phyloP scores from a whole-genome alignment of 2,113 vertebrate genomes.

The Falcunculus frontatus region DNA sequence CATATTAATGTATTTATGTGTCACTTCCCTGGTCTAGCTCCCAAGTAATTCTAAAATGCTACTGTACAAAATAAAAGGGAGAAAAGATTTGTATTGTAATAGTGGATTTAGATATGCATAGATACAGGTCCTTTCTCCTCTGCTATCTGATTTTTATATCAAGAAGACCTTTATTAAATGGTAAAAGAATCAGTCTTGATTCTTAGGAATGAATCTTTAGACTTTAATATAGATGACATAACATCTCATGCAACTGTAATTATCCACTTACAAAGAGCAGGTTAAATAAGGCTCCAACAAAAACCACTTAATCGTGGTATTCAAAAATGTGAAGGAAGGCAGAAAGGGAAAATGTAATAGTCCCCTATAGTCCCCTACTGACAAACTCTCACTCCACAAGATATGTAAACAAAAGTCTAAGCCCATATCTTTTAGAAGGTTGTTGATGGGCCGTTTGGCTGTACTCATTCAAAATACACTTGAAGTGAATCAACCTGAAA shows the following conservation, averaged over 20 bases:
- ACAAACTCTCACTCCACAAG: not conserved
- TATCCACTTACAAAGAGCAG: not conserved
- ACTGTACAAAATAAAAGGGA: not conserved
- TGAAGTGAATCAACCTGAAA: not conserved
- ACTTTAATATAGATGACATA: not conserved
- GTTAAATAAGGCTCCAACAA: not conserved
- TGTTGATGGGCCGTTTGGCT: not conserved
- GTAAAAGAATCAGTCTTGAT: not conserved
- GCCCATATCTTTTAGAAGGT: not conserved
- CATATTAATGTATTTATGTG: not conserved
- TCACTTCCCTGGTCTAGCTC: not conserved
- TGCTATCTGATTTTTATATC: not conserved
- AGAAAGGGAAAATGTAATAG: not conserved
- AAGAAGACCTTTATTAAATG: not conserved
- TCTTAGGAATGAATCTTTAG: not conserved
- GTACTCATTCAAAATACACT: not conserved
- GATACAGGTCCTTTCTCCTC: not conserved
- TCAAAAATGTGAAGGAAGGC: not conserved
- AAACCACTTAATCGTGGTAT: not conserved
- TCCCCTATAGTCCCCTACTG: not conserved
- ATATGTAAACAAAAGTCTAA: not conserved
- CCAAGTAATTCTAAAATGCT: not conserved
- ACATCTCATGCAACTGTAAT: not conserved
- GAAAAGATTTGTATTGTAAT: not conserved
- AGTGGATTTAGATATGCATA: not conserved